Conservation (phyloP, 2,888 invertebrate genomes). For the Pasiphila rectangulata region DNA sequence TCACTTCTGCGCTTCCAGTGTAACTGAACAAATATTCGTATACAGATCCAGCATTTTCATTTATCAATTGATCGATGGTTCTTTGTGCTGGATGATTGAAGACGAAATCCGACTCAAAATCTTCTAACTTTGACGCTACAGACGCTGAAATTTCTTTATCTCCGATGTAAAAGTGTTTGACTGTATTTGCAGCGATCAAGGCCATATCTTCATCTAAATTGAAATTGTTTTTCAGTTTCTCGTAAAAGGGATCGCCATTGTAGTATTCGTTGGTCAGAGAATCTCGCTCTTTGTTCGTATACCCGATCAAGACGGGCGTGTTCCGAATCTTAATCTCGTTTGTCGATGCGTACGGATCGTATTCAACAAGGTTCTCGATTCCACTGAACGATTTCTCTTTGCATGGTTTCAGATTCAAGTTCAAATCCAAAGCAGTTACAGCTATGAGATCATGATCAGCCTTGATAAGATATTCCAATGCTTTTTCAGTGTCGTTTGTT, state of each 20-base stretch:
- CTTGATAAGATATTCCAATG: conserved; percentile 52
- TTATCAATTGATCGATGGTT: conserved; percentile 51
- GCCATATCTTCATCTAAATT: conserved; percentile 52
- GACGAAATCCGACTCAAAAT: conserved; percentile 64
- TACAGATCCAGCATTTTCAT: conserved; percentile 56
- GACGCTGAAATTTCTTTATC: conserved; percentile 51
- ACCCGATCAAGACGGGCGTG: conserved; percentile 65
- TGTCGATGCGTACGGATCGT: conserved; percentile 56
- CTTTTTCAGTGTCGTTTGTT: conserved; percentile 54
- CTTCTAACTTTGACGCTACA: conserved; percentile 45
- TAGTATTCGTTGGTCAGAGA: conserved; percentile 47
- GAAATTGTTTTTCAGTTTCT: conserved; percentile 55
- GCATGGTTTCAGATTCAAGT: conserved; percentile 58
- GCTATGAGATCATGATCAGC: conserved; percentile 55
- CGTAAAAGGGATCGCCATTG: conserved; percentile 55
- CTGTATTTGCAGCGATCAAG: conserved; percentile 43
- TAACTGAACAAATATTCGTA: conserved; percentile 66
- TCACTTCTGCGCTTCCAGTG: conserved; percentile 40
- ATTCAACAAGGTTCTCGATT: conserved; percentile 60
- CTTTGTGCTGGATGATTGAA: conserved; percentile 63
- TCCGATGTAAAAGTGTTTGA: conserved; percentile 67
- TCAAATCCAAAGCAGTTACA: conserved; percentile 52
- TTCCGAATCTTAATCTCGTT: conserved; percentile 58
- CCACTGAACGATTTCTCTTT: conserved; percentile 67
- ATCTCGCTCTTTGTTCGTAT: conserved; percentile 54